Conservation (phyloP, 2,888 invertebrate genomes). For the Platycnemis pennipes region DNA sequence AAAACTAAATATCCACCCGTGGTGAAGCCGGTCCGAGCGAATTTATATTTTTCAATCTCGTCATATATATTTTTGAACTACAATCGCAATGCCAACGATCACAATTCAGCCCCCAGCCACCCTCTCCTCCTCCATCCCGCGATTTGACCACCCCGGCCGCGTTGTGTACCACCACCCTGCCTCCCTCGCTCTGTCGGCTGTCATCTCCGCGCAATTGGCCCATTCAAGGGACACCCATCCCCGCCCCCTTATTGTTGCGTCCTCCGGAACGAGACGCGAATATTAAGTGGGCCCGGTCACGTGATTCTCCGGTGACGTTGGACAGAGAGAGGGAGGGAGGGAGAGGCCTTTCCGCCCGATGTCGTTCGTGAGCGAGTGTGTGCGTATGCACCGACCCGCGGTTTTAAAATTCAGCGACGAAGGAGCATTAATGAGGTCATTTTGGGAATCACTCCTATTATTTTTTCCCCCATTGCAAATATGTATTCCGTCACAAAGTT, state of each 20-base stretch:
- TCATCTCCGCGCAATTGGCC: neutral
- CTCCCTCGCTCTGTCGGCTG: neutral
- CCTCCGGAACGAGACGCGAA: neutral
- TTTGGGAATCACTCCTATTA: neutral
- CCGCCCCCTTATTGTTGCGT: neutral
- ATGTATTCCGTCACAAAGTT: neutral
- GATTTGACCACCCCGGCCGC: neutral
- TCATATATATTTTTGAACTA: neutral
- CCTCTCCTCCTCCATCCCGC: neutral
- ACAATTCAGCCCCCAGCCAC: neutral
- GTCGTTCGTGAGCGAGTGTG: neutral
- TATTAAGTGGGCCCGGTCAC: slow-evolving; percentile 24
- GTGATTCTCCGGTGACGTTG: neutral
- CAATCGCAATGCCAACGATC: neutral
- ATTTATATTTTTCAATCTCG: neutral
- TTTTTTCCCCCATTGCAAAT: neutral
- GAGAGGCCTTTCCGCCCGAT: neutral
- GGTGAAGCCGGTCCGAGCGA: neutral
- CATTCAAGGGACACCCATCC: neutral
- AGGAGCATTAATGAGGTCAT: slow-evolving; percentile 14
- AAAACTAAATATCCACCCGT: neutral
- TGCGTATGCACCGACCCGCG: neutral
- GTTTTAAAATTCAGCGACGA: slow-evolving; percentile 2
- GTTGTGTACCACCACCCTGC: neutral
- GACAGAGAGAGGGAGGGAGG: too few species aligned